A percentile compares a stretch with the other conserved stretches of the same genome.
These are phyloP conservation scores for Porites rus DNA, from an alignment of 92 coral and sea anemone genomes.

Conservation along the genomic window DNA sequence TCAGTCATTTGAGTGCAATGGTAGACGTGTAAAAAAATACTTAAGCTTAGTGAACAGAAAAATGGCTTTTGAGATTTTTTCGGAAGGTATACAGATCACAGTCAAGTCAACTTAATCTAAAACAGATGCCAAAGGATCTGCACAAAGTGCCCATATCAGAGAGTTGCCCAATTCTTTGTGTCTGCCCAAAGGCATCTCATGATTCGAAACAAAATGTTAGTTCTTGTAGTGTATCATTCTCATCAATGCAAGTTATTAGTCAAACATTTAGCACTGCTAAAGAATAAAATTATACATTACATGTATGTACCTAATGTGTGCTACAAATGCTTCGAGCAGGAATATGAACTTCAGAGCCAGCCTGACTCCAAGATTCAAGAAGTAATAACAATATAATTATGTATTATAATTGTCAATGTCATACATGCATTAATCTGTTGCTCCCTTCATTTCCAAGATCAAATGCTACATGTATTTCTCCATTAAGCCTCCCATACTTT, in stretches of 20 bases:
- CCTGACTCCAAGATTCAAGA: neutral
- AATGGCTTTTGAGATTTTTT: no score
- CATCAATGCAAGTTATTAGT: neutral
- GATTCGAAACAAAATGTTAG: neutral
- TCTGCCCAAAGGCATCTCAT: no score
- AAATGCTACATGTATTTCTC: neutral
- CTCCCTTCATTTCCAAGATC: constrained; percentile 4
- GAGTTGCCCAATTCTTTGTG: no score
- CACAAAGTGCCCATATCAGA: no score
- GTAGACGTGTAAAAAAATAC: no score
- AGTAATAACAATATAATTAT: neutral
- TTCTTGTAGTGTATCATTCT: neutral
- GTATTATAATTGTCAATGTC: neutral
- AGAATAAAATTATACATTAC: no score
- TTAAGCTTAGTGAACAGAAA: no score
- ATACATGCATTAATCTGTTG: neutral
- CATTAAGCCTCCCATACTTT: no score
- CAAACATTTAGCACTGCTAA: neutral
- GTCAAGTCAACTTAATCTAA: no score
- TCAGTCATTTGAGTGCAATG: no score
- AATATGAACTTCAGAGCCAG: constrained; percentile 27
- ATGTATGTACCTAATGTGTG: neutral
- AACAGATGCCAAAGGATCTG: no score
- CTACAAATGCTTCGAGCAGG: neutral
- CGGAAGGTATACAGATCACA: no score